A percentile compares a stretch with the other conserved stretches of the same genome.
Conservation (phyloP, 2,113 vertebrate genomes). For the Saiga tatarica region DNA sequence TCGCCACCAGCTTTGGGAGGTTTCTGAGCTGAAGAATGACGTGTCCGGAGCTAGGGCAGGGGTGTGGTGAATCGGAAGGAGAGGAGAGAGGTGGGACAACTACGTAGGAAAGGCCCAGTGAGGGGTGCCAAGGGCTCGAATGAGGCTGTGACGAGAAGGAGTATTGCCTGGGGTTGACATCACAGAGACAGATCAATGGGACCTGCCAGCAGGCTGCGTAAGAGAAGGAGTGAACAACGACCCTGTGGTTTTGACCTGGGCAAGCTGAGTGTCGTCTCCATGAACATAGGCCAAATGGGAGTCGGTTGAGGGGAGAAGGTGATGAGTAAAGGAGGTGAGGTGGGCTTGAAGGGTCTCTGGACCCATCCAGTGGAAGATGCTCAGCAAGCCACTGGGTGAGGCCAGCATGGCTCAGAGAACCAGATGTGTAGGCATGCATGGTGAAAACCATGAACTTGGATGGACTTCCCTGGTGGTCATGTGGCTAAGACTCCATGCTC, state of each 20-base stretch:
- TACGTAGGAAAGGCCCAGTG: neutral
- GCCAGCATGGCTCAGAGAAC: neutral
- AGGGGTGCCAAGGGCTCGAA: neutral
- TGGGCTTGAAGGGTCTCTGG: neutral
- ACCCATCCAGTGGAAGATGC: neutral
- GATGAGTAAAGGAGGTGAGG: neutral
- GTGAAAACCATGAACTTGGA: neutral
- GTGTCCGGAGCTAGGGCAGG: neutral
- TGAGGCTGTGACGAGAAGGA: neutral
- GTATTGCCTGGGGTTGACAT: neutral
- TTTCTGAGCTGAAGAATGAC: neutral
- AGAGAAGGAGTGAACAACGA: neutral
- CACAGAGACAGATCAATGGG: neutral
- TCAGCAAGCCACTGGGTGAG: neutral
- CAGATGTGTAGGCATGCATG: neutral
- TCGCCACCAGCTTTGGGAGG: neutral
- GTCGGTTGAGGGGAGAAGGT: neutral
- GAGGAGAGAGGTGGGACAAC: neutral
- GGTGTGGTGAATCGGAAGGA: neutral
- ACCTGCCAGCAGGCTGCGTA: neutral
- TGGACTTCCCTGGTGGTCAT: neutral
- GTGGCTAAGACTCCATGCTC: neutral
- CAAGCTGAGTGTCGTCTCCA: neutral
- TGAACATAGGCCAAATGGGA: neutral
- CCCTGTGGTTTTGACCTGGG: neutral